Conservation (phyloP, 2,113 vertebrate species). For the Neoarius graeffei region DNA sequence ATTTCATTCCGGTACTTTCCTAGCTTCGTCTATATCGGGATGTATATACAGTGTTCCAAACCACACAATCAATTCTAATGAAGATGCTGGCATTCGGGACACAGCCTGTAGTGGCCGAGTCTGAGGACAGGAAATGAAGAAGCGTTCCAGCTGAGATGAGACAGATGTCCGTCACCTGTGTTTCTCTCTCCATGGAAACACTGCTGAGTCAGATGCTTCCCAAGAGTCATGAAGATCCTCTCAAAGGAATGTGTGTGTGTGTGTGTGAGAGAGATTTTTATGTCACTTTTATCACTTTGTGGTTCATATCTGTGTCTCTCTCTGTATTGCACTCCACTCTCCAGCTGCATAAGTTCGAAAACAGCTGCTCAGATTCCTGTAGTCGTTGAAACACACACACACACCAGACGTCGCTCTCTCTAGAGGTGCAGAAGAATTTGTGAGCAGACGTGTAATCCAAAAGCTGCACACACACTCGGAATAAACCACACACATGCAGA, state of each 20-base stretch:
- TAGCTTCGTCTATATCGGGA: background rate
- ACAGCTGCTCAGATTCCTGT: constrained; percentile 12
- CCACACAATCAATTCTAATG: background rate
- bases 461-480: background rate
- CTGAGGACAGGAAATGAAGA: constrained; percentile 19
- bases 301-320: background rate
- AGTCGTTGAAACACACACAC: background rate
- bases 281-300: background rate
- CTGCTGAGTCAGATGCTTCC: background rate
- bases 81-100: background rate
- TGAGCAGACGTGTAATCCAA: background rate
- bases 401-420: background rate
- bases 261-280: background rate
- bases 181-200: background rate
- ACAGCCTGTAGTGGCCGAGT: background rate
- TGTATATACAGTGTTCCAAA: background rate
- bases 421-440: constrained; percentile 22
- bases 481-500: background rate
- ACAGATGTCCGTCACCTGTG: constrained; percentile 44
- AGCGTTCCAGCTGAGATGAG: background rate
- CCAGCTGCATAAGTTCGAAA: constrained; percentile 15
- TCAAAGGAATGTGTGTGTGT: background rate
- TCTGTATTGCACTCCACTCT: background rate
- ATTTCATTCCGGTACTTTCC: too few species aligned
- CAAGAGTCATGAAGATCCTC: background rate